A percentile compares a stretch with the other conserved stretches of the same genome.
Evolutionary conservation across 2,797 vertebrate species (phyloP).

Genomic region (Pangasius djambal): DNA sequence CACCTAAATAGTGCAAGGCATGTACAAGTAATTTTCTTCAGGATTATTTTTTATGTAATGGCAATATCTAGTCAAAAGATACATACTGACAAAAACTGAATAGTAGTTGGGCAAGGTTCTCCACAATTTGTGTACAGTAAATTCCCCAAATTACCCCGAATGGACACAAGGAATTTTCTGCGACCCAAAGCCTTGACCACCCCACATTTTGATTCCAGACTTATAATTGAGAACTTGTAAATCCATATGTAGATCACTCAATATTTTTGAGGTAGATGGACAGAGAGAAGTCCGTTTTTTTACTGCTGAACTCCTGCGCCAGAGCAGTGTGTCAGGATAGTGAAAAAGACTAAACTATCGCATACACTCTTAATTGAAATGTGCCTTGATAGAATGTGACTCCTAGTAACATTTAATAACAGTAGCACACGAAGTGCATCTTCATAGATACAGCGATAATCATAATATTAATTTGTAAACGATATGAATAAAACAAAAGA

Average conservation of each 20-base stretch:
- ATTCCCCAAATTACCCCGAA: not conserved
- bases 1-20: not conserved
- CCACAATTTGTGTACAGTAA: not conserved
- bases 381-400: too few species aligned
- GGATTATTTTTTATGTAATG: not conserved
- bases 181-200: not conserved
- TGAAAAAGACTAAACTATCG: too few species aligned
- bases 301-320: too few species aligned
- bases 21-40: not conserved
- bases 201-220: not conserved
- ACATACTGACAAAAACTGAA: not conserved
- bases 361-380: too few species aligned
- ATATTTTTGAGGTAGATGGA: too few species aligned
- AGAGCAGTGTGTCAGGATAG: too few species aligned
- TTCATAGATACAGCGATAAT: not conserved
- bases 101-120: not conserved
- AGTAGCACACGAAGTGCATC: not conserved
- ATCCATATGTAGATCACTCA: not conserved
- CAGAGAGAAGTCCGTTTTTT: too few species aligned
- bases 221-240: not conserved
- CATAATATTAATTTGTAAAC: not conserved
- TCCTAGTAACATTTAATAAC: too few species aligned
- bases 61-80: not conserved
- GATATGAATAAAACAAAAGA: not conserved
- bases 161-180: not conserved